A percentile compares a stretch with the other conserved stretches of the same genome.
Evolutionary conservation across 2,888 invertebrate species (phyloP).

Genomic region (Candidula unifasciata): DNA sequence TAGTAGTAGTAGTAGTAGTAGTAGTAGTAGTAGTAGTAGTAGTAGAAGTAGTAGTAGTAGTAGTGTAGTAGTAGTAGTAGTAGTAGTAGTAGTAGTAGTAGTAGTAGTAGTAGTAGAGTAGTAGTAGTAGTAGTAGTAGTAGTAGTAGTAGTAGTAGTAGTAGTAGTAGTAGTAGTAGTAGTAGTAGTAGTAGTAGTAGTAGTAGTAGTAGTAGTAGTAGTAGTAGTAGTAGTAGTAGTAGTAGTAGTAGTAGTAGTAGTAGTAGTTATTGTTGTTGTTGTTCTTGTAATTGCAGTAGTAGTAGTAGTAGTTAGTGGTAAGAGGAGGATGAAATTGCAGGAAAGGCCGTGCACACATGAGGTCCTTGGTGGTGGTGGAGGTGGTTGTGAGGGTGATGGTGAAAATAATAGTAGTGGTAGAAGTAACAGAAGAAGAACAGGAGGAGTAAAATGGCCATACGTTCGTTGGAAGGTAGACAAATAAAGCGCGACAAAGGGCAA

Average conservation of each 20-base stretch:
- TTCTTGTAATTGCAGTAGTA: not conserved
- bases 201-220: slow-evolving; percentile 3
- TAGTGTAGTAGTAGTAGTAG: slow-evolving; percentile 10
- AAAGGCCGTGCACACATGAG: too few relatives aligned
- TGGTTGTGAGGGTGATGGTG: too few relatives aligned
- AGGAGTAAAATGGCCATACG: too few relatives aligned
- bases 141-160: not conserved
- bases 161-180: slow-evolving; percentile 14
- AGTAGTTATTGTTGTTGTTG: not conserved
- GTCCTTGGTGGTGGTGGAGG: too few relatives aligned
- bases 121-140: not conserved
- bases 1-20: slow-evolving; percentile 33
- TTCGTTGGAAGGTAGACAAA: too few relatives aligned
- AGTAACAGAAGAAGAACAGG: too few relatives aligned
- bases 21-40: slow-evolving; percentile 31
- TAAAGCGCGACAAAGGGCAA: too few relatives aligned
- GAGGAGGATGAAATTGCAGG: too few relatives aligned
- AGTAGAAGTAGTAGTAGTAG: slow-evolving; percentile 28
- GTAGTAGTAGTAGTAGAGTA: slow-evolving; percentile 6
- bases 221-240: not conserved
- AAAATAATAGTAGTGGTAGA: too few relatives aligned
- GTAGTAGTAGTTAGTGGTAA: slow-evolving; percentile 24
- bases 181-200: slow-evolving; percentile 3
- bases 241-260: slow-evolving; percentile 12
- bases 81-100: slow-evolving; percentile 21